Percentiles rank a stretch among this genome's conserved stretches.
phyloP scores from a whole-genome alignment of 1,140 invertebrate species.

The Drosophila malerkotliana region DNA sequence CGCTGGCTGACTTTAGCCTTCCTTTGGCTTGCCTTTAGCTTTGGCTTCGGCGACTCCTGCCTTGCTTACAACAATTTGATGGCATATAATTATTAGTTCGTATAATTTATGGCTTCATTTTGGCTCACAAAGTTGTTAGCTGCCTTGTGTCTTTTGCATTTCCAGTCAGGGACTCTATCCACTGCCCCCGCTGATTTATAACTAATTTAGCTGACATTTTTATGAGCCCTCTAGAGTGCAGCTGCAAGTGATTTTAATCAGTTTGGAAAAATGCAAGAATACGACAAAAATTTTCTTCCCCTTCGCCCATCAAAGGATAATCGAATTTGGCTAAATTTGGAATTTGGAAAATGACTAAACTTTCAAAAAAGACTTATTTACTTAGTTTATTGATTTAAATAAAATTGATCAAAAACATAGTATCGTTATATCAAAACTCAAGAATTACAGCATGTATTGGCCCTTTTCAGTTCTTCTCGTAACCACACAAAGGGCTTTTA shows the following conservation, averaged over 20 bases:
- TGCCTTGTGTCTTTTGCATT: slow-evolving; percentile 50
- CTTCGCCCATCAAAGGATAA: slow-evolving; percentile 36
- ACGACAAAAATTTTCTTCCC: slow-evolving; percentile 16
- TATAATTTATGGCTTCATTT: slow-evolving; percentile 80
- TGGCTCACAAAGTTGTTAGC: slow-evolving; percentile 65
- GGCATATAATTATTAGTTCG: slow-evolving; percentile 81
- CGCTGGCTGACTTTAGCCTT: slow-evolving; percentile 57
- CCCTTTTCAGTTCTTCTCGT: not conserved
- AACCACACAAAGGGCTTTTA: not conserved
- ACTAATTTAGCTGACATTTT: slow-evolving; percentile 72
- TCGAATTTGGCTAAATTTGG: slow-evolving; percentile 32
- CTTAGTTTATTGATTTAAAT: not conserved
- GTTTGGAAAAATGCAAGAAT: slow-evolving; percentile 46
- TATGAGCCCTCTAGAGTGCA: slow-evolving; percentile 56
- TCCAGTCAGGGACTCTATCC: slow-evolving; percentile 8
- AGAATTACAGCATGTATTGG: not conserved
- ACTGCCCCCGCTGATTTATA: slow-evolving; percentile 62
- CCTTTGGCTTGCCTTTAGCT: slow-evolving; percentile 23
- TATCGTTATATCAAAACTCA: too few species aligned
- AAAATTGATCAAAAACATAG: not conserved
- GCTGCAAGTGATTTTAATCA: slow-evolving; percentile 52
- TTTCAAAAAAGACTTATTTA: not conserved
- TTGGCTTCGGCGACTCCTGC: slow-evolving; percentile 11
- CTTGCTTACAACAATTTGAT: slow-evolving; percentile 77
- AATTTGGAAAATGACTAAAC: slow-evolving; percentile 22